These are phyloP conservation scores for Plutomurus gul DNA, from an alignment of 1,140 invertebrate species.

Conservation along the genomic window DNA sequence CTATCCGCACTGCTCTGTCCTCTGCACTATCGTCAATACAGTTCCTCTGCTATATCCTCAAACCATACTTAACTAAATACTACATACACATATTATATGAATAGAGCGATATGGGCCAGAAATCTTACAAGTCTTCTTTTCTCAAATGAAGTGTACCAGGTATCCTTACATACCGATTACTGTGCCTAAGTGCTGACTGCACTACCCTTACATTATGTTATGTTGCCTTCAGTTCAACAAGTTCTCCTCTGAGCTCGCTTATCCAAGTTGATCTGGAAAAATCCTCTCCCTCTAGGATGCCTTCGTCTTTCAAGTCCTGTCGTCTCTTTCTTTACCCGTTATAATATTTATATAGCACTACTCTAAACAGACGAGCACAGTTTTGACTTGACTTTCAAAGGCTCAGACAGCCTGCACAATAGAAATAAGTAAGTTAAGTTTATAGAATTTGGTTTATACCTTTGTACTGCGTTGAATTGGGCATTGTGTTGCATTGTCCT, in stretches of 20 bases:
- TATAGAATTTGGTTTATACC: background rate
- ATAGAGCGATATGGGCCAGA: too few relatives aligned
- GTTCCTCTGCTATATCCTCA: too few relatives aligned
- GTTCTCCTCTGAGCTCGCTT: background rate
- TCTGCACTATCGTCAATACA: too few relatives aligned
- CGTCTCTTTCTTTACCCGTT: background rate
- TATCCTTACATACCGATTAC: too few relatives aligned
- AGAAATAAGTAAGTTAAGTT: background rate
- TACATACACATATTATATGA: too few relatives aligned
- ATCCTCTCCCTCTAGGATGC: background rate
- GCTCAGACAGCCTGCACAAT: background rate
- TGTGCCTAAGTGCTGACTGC: background rate
- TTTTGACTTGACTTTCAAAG: constrained; percentile 24
- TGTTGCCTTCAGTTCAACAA: background rate
- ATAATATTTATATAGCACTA: background rate
- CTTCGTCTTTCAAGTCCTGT: background rate
- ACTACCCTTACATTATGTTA: background rate
- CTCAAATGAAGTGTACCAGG: too few relatives aligned
- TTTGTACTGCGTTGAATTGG: constrained; percentile 12
- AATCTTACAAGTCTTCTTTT: too few relatives aligned
- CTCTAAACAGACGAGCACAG: constrained; percentile 2
- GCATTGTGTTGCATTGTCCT: constrained; percentile 10
- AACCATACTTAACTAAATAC: too few relatives aligned
- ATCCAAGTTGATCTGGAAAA: constrained; percentile 1
- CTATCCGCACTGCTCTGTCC: constrained; percentile 15